Base-by-base conservation (phyloP, 2,888 invertebrate species). In the Spilarctia lutea region DNA sequence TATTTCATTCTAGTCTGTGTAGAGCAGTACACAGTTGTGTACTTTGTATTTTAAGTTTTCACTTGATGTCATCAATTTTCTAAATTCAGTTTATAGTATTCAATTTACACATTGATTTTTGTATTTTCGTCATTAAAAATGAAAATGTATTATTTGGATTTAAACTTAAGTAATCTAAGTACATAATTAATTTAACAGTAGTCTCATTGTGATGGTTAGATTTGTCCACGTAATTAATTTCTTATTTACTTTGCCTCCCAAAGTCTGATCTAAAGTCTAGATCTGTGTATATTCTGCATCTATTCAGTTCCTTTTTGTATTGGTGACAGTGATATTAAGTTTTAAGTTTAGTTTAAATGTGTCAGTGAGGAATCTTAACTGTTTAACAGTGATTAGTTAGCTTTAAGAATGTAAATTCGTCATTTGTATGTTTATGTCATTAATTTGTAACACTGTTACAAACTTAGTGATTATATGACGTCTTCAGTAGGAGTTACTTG, bases 271-370 rank as follows among this genome's bases (percentile, higher is more conserved):
- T 76, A 39, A 73, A 75, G 83, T 76, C 75, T 82, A 91, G 90
- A 91, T 91, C 90, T 91, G 90, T 86, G 75, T 81, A 52, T 71
- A 78, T 83, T 85, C 77, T 82, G 83, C 83, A 85, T 87, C 87
- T 84, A 86, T 91, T 92, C 88, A 94, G 94, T 94, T 94, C 94
- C 94, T 93, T 92, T 83, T 88, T 89, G 85, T 92, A 91, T 91
- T 93, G 92, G 91, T 91, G 90, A 89, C 91, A 94, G 94, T 94
- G 94, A 95, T 94, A 94, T 89, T 95, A 90, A 82, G 72, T 65
- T 85, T 48, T 85, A 84, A 85, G 84, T 83, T 84, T 66, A 74
- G 81, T 89, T 94, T 94, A 93, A 92, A 92, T 91, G 82, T 75
- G 84, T 74, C 74, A 85, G 84, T 90, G 88, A 86, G 85, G 86